These are phyloP conservation scores for Acanthosepion lycidas DNA, from an alignment of 2,888 invertebrate genomes.

Conservation along the genomic window DNA sequence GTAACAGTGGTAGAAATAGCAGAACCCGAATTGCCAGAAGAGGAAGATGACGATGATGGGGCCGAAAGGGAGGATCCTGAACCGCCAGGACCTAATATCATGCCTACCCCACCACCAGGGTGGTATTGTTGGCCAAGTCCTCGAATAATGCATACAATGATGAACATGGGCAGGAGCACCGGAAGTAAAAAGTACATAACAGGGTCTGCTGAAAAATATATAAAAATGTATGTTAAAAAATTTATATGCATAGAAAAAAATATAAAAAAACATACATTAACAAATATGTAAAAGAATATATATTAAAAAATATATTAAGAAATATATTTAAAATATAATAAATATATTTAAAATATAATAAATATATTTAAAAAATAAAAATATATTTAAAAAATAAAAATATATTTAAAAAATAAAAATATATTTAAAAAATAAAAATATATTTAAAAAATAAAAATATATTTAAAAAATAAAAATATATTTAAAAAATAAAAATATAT, in stretches of 20 bases:
- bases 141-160: slow-evolving; percentile 62
- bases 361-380: too few species aligned
- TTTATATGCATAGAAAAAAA: slow-evolving; percentile 16
- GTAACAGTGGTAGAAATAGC: background rate
- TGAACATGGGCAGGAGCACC: slow-evolving; percentile 63
- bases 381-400: too few species aligned
- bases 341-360: too few species aligned
- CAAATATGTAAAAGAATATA: too few species aligned
- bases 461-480: too few species aligned
- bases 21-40: background rate
- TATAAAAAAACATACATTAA: background rate
- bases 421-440: too few species aligned
- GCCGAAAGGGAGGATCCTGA: background rate
- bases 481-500: too few species aligned
- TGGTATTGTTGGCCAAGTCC: slow-evolving; percentile 48
- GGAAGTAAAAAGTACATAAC: slow-evolving; percentile 63
- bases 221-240: background rate
- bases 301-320: too few species aligned
- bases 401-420: too few species aligned
- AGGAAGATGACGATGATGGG: background rate
- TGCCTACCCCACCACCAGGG: background rate
- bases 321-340: too few species aligned
- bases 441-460: too few species aligned
- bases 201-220: slow-evolving; percentile 61
- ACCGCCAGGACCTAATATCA: background rate